Evolutionary conservation across 2,113 vertebrate genomes (phyloP), one percentile per base, ranked within the genome.

Genomic region (Microtus montanus): DNA sequence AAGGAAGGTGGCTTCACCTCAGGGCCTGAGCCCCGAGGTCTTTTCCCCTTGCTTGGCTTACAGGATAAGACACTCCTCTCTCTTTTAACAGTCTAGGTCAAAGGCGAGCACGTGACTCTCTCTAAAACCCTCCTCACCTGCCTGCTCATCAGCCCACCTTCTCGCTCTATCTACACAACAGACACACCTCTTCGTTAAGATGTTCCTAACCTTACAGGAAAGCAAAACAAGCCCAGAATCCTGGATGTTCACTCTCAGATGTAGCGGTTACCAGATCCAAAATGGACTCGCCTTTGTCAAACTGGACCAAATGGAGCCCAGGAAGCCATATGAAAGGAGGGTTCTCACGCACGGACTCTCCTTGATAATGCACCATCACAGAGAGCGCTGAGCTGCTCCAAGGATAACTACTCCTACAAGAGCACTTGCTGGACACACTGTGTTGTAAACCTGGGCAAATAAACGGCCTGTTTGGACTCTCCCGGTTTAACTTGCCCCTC

Each of bases 91-190:
- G 26, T 52, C n/a, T 41, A 52, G 68, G 15, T 14, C n/a, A 15
- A 30, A 54, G 35, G 38, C 28, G 24, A 61, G 30, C 38, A 5
- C 4, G 3, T 0, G 2, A 2, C 5, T 1, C 22, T 66, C 1
- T 84, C 66, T 52, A 11, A 49, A 7, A 66, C 3, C 52, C 1
- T 49, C 20, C 33, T 35, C 54, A 24, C 24, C 49, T 33, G 11
- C 12, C 7, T 7, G 33, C 38, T 82, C 77, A 19, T 24, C 52
- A 61, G 5, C 19, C 80, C 44, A 47, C 35, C n/a, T 64, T 41
- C 66, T 33, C 14, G 17, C 5, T 30, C 61, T n/a, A n/a, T n/a
- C n/a, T 17, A 19, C 41, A 38, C 64, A 35, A 15, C 35, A 14
- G 35, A n/a, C 2, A 24, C 11, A 54, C 54, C 22, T 4, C 14